These are phyloP conservation scores for Sericinus montela DNA, from an alignment of 2,888 invertebrate genomes.

Conservation along the genomic window DNA sequence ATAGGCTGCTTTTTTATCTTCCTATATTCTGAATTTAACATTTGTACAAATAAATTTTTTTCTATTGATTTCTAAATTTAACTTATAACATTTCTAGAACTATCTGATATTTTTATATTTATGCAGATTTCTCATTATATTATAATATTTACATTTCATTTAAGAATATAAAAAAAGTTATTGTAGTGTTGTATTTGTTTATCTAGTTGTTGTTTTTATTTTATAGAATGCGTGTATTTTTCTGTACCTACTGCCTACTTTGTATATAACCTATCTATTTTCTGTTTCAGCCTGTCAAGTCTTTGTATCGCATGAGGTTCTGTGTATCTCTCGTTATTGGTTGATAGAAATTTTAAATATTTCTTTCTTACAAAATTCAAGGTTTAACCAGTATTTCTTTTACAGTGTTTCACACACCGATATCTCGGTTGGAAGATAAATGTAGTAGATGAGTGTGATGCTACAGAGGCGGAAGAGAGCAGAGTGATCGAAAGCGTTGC, in stretches of 20 bases:
- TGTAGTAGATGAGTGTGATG: slow-evolving; percentile 90
- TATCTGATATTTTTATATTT: not conserved
- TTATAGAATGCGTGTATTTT: not conserved
- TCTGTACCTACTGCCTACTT: slow-evolving; percentile 29
- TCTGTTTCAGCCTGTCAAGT: slow-evolving; percentile 77
- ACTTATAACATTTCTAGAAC: too few relatives aligned
- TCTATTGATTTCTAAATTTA: not conserved
- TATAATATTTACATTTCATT: not conserved
- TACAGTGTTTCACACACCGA: slow-evolving; percentile 94
- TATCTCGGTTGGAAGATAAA: slow-evolving; percentile 97
- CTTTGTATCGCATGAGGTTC: slow-evolving; percentile 69
- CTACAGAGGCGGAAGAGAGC: slow-evolving; percentile 75
- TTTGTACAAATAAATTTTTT: too few relatives aligned
- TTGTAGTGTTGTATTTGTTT: not conserved
- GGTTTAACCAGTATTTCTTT: not conserved
- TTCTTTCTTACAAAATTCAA: not conserved
- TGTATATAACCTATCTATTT: slow-evolving; percentile 73
- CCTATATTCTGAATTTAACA: too few relatives aligned
- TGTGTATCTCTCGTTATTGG: slow-evolving; percentile 36
- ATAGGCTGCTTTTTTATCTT: too few relatives aligned
- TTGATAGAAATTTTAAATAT: slow-evolving; percentile 34
- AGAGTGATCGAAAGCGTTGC: slow-evolving; percentile 62
- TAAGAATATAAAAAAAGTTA: not conserved
- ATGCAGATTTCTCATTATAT: not conserved
- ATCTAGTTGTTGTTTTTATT: not conserved